phyloP scores from a whole-genome alignment of 2,797 vertebrate species.

The Hapalemur alaotrensis region DNA sequence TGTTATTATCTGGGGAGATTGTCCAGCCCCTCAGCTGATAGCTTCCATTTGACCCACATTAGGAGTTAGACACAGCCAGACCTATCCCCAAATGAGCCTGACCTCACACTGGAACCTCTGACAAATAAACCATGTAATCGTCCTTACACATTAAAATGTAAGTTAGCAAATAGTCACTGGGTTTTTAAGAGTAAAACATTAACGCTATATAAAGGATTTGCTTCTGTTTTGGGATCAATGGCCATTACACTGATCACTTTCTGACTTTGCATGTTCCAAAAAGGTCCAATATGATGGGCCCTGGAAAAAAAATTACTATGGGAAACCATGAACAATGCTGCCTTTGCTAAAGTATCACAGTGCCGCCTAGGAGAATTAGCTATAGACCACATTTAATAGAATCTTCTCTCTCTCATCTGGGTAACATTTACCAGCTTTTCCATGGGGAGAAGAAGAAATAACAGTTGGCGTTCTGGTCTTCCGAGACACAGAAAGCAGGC shows the following conservation, averaged over 20 bases:
- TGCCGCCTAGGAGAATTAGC: background rate
- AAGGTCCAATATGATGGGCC: background rate
- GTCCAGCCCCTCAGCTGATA: background rate
- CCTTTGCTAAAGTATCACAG: background rate
- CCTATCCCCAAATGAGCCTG: background rate
- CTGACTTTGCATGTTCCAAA: background rate
- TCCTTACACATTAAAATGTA: background rate
- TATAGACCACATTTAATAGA: background rate
- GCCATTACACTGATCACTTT: background rate
- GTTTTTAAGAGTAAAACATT: background rate
- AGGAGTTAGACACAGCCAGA: background rate
- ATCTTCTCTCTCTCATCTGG: slow-evolving; percentile 11
- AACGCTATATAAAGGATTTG: background rate
- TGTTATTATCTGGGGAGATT: background rate
- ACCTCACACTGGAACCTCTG: background rate
- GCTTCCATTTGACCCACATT: background rate
- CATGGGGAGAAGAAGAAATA: background rate
- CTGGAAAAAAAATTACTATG: background rate
- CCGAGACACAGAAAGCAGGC: slow-evolving; percentile 1
- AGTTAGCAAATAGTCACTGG: background rate
- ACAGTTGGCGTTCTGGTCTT: slow-evolving; percentile 39
- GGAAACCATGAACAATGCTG: background rate
- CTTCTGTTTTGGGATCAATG: background rate
- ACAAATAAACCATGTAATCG: background rate
- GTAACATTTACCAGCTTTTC: slow-evolving; percentile 38